Evolutionary conservation across 2,797 vertebrate species (phyloP).

Genomic region (Gorsachius magnificus): DNA sequence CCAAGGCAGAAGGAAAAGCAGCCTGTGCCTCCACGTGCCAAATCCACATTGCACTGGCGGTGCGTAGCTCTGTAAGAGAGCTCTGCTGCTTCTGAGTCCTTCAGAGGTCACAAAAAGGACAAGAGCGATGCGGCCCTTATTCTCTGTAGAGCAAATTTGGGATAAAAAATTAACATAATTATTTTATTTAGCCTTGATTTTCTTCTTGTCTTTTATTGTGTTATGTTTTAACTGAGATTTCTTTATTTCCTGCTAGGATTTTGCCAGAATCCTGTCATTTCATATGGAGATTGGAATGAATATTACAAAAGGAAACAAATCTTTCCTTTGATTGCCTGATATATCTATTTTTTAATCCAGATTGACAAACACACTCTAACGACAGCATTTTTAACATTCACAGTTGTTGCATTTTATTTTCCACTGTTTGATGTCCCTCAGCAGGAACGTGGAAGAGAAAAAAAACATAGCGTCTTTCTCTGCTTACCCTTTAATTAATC

Average conservation of each 20-base stretch:
- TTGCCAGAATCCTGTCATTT: neutral
- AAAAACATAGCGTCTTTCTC: neutral
- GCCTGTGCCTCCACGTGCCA: neutral
- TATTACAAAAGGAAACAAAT: neutral
- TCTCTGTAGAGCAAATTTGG: slow-evolving; percentile 15
- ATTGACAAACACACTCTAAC: neutral
- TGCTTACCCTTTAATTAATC: neutral
- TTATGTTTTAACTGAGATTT: slow-evolving; percentile 44
- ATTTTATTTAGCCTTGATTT: slow-evolving; percentile 35
- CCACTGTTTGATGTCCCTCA: neutral
- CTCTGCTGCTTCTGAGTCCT: neutral
- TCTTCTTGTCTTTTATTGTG: slow-evolving; percentile 41
- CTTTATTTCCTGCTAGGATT: slow-evolving; percentile 54
- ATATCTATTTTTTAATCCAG: neutral
- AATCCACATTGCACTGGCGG: neutral
- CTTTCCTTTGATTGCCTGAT: neutral
- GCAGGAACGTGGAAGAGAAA: neutral
- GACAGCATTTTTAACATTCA: neutral
- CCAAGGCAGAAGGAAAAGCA: neutral
- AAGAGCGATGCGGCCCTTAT: neutral
- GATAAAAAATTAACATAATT: slow-evolving; percentile 29
- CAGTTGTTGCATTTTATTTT: neutral
- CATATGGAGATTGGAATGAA: neutral
- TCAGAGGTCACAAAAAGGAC: slow-evolving; percentile 40
- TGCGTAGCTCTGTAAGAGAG: neutral